Conservation (phyloP, 2,888 invertebrate species). For the Zaprionus obscuricornis region DNA sequence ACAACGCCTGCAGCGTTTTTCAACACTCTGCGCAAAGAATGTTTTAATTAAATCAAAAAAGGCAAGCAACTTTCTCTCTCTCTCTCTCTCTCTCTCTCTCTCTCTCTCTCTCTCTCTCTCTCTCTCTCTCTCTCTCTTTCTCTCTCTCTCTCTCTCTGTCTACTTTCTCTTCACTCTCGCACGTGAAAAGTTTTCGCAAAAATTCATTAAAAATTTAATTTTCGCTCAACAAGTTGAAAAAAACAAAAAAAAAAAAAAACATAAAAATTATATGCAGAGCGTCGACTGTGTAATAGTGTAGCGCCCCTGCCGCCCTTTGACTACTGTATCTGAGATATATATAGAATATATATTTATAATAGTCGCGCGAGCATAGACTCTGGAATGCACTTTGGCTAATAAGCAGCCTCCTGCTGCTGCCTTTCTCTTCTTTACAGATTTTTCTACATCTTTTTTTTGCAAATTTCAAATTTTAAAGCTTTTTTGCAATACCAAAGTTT, state of each 20-base stretch:
- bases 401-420: constrained; percentile 32
- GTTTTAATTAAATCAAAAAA: constrained; percentile 78
- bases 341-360: constrained; percentile 24
- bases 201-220: constrained; percentile 77
- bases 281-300: neutral
- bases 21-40: constrained; percentile 68
- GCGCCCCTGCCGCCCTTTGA: no score
- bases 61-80: constrained; percentile 7
- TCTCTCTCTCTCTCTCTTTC: neutral
- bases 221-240: constrained; percentile 70
- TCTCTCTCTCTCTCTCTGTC: constrained; percentile 1
- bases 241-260: constrained; percentile 15
- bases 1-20: constrained; percentile 55
- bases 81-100: neutral
- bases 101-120: neutral
- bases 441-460: constrained; percentile 15
- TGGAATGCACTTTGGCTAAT: constrained; percentile 70
- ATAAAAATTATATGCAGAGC: constrained; percentile 20
- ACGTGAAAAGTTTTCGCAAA: constrained; percentile 61
- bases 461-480: constrained; percentile 24
- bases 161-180: constrained; percentile 1
- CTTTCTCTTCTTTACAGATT: neutral
- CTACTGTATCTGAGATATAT: no score
- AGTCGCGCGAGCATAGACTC: constrained; percentile 17
- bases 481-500: constrained; percentile 26